Conservation (phyloP, 2,113 vertebrate genomes). For the Lagopus muta region DNA sequence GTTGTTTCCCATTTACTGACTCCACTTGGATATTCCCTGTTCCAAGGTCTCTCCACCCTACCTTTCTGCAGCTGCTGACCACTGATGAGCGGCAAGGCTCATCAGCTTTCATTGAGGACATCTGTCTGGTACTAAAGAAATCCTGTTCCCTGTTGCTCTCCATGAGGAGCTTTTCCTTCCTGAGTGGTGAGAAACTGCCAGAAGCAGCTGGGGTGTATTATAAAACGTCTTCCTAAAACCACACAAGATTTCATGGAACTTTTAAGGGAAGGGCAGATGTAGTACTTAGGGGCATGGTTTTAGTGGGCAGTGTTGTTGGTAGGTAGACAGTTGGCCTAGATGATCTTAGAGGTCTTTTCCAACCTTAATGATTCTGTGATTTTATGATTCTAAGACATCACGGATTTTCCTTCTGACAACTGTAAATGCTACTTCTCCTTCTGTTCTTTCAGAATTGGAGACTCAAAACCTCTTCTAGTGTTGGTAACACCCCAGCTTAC, state of each 20-base stretch:
- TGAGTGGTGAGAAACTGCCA: background rate
- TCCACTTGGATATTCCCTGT: background rate
- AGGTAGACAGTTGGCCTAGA: too few relatives aligned
- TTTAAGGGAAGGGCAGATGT: too few relatives aligned
- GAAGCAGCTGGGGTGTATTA: background rate
- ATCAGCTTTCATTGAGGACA: background rate
- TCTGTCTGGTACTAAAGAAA: background rate
- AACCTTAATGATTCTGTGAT: too few relatives aligned
- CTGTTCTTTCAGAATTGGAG: accelerated
- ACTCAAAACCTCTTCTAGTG: too few relatives aligned
- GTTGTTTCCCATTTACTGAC: accelerated
- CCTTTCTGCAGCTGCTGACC: background rate
- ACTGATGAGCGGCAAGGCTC: accelerated
- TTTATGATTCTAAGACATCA: accelerated
- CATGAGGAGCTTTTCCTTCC: background rate
- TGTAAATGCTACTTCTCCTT: background rate
- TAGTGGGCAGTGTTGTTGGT: too few relatives aligned
- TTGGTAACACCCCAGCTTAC: background rate
- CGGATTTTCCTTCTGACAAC: background rate
- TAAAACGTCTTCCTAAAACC: background rate
- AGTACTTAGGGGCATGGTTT: too few relatives aligned
- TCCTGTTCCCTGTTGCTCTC: background rate
- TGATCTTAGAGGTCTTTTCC: too few relatives aligned
- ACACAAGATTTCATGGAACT: background rate
- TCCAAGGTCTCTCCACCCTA: background rate